phyloP scores from a whole-genome alignment of 2,113 vertebrate genomes.

The Nothocercus nigrocapillus region DNA sequence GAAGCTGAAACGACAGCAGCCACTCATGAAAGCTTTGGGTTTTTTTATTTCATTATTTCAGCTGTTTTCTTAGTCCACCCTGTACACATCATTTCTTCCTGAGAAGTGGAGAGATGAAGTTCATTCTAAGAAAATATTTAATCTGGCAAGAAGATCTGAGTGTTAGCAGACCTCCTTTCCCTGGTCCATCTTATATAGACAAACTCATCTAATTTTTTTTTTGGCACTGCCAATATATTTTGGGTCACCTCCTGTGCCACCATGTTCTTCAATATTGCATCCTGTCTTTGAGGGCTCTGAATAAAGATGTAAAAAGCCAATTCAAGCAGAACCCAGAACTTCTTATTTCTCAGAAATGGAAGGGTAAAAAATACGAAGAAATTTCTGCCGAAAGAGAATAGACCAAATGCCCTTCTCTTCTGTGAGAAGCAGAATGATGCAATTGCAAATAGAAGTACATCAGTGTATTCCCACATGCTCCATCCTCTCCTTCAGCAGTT shows the following conservation, averaged over 20 bases:
- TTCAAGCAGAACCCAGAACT: not conserved
- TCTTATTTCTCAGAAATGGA: not conserved
- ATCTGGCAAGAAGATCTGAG: not conserved
- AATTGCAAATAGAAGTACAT: not conserved
- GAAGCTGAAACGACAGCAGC: not conserved
- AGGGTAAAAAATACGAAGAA: not conserved
- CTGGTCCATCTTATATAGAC: not conserved
- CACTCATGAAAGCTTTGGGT: not conserved
- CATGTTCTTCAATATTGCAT: not conserved
- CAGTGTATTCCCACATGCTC: not conserved
- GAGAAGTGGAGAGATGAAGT: not conserved
- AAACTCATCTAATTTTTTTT: not conserved
- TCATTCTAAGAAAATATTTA: not conserved
- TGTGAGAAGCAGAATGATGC: not conserved
- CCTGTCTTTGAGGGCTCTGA: not conserved
- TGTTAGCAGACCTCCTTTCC: not conserved
- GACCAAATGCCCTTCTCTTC: not conserved
- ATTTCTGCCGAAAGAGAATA: not conserved
- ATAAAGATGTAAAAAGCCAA: not conserved
- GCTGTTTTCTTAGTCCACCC: not conserved
- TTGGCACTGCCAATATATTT: not conserved
- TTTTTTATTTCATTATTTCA: not conserved
- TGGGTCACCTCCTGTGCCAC: not conserved
- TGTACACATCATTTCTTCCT: not conserved
- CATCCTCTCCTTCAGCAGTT: not conserved